A percentile compares a stretch with the other conserved stretches of the same genome.
Conservation (phyloP, 1,140 invertebrate species). For the Heliothis subflexa region DNA sequence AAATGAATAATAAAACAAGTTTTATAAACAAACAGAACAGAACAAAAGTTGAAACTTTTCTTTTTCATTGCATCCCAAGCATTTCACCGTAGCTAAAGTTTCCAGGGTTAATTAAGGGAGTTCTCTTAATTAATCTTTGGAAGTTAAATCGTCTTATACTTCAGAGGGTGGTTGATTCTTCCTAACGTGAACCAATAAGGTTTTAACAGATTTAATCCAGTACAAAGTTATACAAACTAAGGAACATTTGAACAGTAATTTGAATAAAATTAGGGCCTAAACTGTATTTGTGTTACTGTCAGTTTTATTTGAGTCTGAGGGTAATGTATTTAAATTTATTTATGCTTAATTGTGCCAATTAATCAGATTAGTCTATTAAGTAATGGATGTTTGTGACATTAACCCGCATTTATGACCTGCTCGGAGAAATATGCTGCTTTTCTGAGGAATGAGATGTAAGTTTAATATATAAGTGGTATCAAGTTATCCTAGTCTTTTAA, state of each 20-base stretch:
- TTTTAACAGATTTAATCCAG: not conserved
- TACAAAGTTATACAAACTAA: not conserved
- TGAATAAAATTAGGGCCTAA: not conserved
- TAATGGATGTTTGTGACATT: not conserved
- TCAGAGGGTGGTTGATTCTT: not conserved
- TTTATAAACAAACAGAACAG: not conserved
- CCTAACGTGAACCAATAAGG: not conserved
- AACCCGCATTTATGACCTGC: not conserved
- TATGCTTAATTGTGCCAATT: no score
- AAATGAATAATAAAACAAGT: not conserved
- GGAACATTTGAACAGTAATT: not conserved
- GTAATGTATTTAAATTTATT: no score
- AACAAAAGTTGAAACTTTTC: not conserved
- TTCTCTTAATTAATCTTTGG: constrained; percentile 22
- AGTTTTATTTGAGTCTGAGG: no score
- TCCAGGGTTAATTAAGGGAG: constrained; percentile 12
- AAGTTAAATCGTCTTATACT: constrained; percentile 6
- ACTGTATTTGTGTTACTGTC: not conserved
- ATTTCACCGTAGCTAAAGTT: constrained; percentile 1
- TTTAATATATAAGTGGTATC: not conserved
- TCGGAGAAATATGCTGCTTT: not conserved
- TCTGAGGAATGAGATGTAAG: not conserved
- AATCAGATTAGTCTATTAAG: no score
- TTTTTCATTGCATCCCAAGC: not conserved
- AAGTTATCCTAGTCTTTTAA: no score